Evolutionary conservation across 2,888 invertebrate genomes (phyloP).

Genomic region (Drosophila kuntzei): DNA sequence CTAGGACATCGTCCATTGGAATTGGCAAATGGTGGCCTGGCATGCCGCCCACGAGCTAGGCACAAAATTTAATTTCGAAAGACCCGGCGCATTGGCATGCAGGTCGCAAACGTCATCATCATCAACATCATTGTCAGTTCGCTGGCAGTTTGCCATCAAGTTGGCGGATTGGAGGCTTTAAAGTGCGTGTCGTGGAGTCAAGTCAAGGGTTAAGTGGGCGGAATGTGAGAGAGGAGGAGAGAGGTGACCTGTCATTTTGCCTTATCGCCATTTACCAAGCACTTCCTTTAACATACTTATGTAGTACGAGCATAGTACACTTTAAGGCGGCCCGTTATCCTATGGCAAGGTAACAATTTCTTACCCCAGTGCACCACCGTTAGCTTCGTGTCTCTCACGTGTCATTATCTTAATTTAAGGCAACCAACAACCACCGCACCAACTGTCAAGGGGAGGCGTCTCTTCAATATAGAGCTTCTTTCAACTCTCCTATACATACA

Average conservation of each 20-base stretch:
- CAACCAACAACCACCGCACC: conserved; percentile 37
- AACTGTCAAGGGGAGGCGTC: conserved; percentile 6
- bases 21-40: conserved; percentile 20
- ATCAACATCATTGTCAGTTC: conserved; percentile 60
- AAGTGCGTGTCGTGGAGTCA: conserved; percentile 62
- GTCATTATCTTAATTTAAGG: conserved; percentile 79
- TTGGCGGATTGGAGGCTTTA: conserved; percentile 67
- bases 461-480: conserved; percentile 68
- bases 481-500: too few relatives aligned
- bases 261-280: conserved; percentile 76
- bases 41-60: conserved; percentile 45
- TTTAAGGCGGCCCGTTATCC: conserved; percentile 30
- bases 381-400: conserved; percentile 61
- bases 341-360: conserved; percentile 32
- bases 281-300: conserved; percentile 52
- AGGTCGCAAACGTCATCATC: conserved; percentile 62
- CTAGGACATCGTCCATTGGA: conserved; percentile 25
- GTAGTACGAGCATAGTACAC: conserved; percentile 12
- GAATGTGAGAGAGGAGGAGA: neutral
- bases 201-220: conserved; percentile 57
- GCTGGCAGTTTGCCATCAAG: conserved; percentile 71
- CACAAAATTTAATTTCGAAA: conserved; percentile 61
- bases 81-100: conserved; percentile 61
- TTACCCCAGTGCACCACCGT: conserved; percentile 25
- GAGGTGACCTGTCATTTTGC: conserved; percentile 53